A percentile compares a stretch with the other conserved stretches of the same genome.
Evolutionary conservation across 2,888 invertebrate species (phyloP).

Genomic region (Smittia sp.): DNA sequence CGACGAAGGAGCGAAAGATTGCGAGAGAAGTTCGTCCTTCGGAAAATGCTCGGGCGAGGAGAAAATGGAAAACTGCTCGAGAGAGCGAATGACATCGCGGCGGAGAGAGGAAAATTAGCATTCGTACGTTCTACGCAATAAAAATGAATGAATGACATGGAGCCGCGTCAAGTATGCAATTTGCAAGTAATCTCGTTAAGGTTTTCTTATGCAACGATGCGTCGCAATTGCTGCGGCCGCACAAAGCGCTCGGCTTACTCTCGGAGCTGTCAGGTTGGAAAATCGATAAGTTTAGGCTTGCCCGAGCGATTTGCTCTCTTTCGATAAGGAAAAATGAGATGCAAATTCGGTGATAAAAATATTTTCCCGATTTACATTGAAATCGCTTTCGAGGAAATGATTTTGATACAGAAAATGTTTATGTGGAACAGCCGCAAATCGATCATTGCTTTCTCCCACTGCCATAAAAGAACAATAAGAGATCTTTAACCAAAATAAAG

Average conservation of each 20-base stretch:
- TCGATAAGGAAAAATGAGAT: constrained; percentile 4
- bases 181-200: not conserved
- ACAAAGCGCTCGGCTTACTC: too few relatives aligned
- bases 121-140: not conserved
- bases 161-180: not conserved
- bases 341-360: not conserved
- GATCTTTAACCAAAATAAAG: not conserved
- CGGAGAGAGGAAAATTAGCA: not conserved
- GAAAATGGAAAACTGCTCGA: not conserved
- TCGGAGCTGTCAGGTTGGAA: not conserved
- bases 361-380: not conserved
- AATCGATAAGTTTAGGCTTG: constrained; percentile 17
- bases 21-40: not conserved
- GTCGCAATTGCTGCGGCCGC: too few relatives aligned
- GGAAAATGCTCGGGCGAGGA: not conserved
- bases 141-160: not conserved
- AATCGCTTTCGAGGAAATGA: not conserved
- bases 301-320: not conserved
- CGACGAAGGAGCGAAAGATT: not conserved
- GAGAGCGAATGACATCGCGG: not conserved
- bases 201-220: not conserved
- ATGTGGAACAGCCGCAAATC: not conserved
- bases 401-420: not conserved
- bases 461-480: not conserved
- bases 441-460: not conserved